Evolutionary conservation across 2,888 invertebrate genomes (phyloP), one percentile per base, ranked within the genome.

Genomic region (Xanthia togata): DNA sequence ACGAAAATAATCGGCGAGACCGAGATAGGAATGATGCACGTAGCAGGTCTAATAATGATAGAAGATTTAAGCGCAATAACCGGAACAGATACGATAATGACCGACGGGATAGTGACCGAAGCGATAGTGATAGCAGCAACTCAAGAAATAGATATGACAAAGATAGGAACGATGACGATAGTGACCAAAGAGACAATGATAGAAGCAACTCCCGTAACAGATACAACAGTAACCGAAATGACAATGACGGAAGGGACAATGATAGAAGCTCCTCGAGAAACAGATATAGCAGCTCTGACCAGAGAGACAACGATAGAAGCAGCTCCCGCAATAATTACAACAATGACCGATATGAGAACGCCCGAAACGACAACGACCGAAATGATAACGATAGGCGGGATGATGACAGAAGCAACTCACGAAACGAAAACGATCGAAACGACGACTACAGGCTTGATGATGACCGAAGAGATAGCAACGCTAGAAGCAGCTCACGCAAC

Each of bases 191-290:
- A 17, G 60, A 60, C 6, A 64, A 65, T 12, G 35, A 53, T 20
- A 55, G 69, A 44, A 60, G 70, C 70, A 68, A 44, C 44, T 44
- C 67, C 17, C 44, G 14, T 31, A 44, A 44, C n/a, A 44, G n/a
- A 65, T 31, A 44, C 44, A 44, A 65, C 31, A 41, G 23, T 70
- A n/a, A 41, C 20, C 35, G 35, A 20, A 11, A 50, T 20, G 26
- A 70, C 20, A 38, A 62, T 6, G 17, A 55, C 4, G n/a, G 55
- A 55, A 55, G 5, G 11, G 55, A n/a, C n/a, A 65, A 23, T 44
- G 65, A 65, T 14, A 65, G 44, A 65, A 47, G 70, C 44, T 8
- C n/a, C 35, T 20, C 68, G 8, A 31, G 17, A 31, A 20, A 70
- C n/a, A 31, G 3, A 35, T 35, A 47, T 35, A 47, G 8, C n/a